Conservation (phyloP, 2,888 invertebrate genomes). For the Hemaris fuciformis region DNA sequence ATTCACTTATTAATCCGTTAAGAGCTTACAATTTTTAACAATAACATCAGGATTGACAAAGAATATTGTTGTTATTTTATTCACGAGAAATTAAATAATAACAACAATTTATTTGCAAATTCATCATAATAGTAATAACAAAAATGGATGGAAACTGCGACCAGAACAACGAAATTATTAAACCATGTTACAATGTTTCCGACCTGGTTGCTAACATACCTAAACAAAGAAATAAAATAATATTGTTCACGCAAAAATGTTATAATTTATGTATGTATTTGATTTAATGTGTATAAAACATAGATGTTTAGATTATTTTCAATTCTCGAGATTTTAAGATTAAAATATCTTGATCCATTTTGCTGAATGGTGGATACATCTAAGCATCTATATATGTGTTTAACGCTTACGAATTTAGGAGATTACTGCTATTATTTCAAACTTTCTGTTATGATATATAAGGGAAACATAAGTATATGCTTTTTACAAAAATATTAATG, state of each 20-base stretch:
- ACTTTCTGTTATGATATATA: neutral
- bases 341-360: neutral
- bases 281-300: neutral
- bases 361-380: neutral
- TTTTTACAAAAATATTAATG: neutral
- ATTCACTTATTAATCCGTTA: neutral
- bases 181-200: too few relatives aligned
- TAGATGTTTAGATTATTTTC: neutral
- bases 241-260: neutral
- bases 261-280: neutral
- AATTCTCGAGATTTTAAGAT: neutral
- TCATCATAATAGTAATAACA: too few relatives aligned
- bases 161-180: neutral
- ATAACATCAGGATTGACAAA: too few relatives aligned
- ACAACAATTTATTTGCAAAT: too few relatives aligned
- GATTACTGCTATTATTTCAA: conserved; percentile 8
- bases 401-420: neutral
- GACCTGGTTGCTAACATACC: neutral
- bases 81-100: too few relatives aligned
- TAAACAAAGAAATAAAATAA: neutral
- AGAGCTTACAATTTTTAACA: too few relatives aligned
- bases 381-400: neutral
- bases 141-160: too few relatives aligned
- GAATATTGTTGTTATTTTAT: too few relatives aligned
- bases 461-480: neutral